Percentiles rank a stretch among this genome's conserved stretches.
These are phyloP conservation scores for Intellagama lesueurii DNA, from an alignment of 2,797 vertebrate species.

Conservation along the genomic window DNA sequence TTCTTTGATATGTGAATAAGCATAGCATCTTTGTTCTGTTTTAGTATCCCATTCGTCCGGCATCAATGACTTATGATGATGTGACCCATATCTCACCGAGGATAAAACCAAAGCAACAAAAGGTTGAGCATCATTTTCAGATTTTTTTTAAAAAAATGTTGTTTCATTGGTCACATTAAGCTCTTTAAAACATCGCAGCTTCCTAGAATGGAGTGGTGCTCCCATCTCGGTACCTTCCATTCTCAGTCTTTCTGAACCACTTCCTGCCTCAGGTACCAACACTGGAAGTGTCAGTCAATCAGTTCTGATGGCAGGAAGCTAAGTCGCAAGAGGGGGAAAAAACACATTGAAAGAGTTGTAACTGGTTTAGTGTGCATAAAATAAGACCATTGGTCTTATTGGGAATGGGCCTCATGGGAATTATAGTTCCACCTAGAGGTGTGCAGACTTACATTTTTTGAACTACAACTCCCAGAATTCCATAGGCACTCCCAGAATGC, in stretches of 20 bases:
- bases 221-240: neutral
- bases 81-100: conserved; percentile 90
- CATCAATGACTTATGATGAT: conserved; percentile 92
- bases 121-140: conserved; percentile 76
- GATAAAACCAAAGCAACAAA: conserved; percentile 98
- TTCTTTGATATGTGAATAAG: conserved; percentile 3
- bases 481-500: too few relatives aligned
- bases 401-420: neutral
- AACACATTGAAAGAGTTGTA: neutral
- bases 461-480: too few relatives aligned
- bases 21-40: conserved; percentile 21
- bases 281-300: neutral
- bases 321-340: neutral
- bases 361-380: too few relatives aligned
- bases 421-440: neutral
- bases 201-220: neutral
- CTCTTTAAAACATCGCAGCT: neutral
- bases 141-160: too few relatives aligned
- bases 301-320: neutral
- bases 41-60: conserved; percentile 95
- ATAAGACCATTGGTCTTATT: too few relatives aligned
- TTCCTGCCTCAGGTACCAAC: neutral
- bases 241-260: neutral
- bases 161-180: neutral
- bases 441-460: too few relatives aligned